These are phyloP conservation scores for Romanogobio albipinnatus DNA, from an alignment of 2,113 vertebrate genomes.

Conservation along the genomic window DNA sequence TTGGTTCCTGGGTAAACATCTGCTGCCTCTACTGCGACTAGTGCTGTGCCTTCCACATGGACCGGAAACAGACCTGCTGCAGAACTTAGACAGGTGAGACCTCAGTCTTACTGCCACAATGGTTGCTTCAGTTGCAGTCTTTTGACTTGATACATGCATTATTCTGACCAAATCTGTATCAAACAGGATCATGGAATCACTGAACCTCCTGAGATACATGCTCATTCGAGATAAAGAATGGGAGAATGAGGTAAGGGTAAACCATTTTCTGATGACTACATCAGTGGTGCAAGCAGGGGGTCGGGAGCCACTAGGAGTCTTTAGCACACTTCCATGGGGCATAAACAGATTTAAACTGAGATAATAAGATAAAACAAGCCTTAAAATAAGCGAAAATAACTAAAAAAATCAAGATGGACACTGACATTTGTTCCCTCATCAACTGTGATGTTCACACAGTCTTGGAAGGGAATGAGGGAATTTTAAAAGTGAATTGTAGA, in stretches of 20 bases:
- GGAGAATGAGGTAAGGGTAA: conserved; percentile 83
- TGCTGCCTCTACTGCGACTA: conserved; percentile 85
- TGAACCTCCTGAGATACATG: conserved; percentile 93
- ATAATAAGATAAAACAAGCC: neutral
- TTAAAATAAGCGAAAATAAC: neutral
- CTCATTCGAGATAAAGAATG: conserved; percentile 91
- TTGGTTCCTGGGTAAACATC: conserved; percentile 87
- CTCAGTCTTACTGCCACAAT: too few species aligned
- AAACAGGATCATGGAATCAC: conserved; percentile 90
- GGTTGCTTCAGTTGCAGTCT: neutral
- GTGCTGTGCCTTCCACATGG: conserved; percentile 88
- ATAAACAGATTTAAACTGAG: too few species aligned
- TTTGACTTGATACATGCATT: neutral
- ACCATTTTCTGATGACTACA: neutral
- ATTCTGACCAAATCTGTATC: neutral
- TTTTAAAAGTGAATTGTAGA: too few species aligned
- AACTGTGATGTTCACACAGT: too few species aligned
- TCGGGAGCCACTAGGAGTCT: neutral
- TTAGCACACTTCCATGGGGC: neutral
- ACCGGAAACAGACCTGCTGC: conserved; percentile 93
- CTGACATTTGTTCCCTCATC: too few species aligned
- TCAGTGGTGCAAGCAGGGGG: neutral
- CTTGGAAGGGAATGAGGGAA: too few species aligned
- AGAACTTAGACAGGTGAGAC: conserved; percentile 89
- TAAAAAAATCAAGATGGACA: too few species aligned